These are phyloP conservation scores for Troglohyphantes excavatus DNA, from an alignment of 2,888 invertebrate species.

Conservation along the genomic window DNA sequence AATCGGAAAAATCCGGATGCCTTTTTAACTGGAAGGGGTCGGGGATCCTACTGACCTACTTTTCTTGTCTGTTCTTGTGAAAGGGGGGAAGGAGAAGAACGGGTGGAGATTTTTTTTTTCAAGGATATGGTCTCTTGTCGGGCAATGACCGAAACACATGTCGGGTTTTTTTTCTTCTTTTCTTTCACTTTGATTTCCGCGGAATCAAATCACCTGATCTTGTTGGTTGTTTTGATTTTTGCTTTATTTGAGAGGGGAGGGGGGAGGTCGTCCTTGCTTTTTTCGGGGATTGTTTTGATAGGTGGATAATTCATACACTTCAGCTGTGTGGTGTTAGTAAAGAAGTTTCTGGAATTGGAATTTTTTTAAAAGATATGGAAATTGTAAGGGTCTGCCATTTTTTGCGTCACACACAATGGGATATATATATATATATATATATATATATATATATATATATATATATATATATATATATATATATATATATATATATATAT, in stretches of 20 bases:
- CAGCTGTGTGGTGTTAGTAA: too few species aligned
- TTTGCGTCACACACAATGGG: too few species aligned
- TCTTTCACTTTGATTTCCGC: background rate
- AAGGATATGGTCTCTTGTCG: constrained; percentile 50
- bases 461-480: too few species aligned
- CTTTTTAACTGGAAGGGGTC: constrained; percentile 53
- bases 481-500: too few species aligned
- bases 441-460: too few species aligned
- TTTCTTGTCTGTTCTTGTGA: constrained; percentile 38
- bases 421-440: too few species aligned
- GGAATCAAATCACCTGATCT: constrained; percentile 8
- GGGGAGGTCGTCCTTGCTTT: background rate
- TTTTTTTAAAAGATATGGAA: too few species aligned
- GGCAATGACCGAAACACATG: constrained; percentile 63
- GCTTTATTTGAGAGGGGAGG: background rate
- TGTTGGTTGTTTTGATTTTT: constrained; percentile 11
- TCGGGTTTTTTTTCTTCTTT: constrained; percentile 15
- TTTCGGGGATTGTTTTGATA: too few species aligned
- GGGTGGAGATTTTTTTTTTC: constrained; percentile 44
- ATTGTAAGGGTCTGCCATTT: too few species aligned
- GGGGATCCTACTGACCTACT: constrained; percentile 64
- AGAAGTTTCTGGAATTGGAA: too few species aligned
- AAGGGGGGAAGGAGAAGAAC: constrained; percentile 31
- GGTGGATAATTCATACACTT: too few species aligned
- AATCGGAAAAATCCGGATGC: constrained; percentile 58